Conservation (phyloP, 2,888 invertebrate genomes). For the Drosophila rubida region DNA sequence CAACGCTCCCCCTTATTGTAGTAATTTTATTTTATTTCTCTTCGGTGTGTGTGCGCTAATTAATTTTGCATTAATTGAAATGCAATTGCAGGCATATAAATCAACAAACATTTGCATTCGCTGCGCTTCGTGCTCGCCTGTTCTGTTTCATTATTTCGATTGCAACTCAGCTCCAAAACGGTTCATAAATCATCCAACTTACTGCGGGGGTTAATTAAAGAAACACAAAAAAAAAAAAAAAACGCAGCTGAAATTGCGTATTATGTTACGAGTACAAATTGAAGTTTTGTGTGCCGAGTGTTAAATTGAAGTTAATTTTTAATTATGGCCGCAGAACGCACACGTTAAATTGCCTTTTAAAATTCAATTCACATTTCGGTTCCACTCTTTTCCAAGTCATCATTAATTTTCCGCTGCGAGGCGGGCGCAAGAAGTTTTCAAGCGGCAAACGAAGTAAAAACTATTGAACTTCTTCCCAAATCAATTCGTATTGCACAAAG, state of each 20-base stretch:
- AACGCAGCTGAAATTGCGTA: constrained; percentile 44
- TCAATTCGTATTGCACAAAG: not conserved
- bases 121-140: constrained; percentile 5
- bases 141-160: constrained; percentile 22
- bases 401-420: constrained; percentile 50
- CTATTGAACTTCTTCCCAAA: not conserved
- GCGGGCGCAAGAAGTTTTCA: constrained; percentile 24
- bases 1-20: constrained; percentile 8
- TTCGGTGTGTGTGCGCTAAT: constrained; percentile 40
- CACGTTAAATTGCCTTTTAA: constrained; percentile 79
- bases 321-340: constrained; percentile 63
- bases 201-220: constrained; percentile 52
- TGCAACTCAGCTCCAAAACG: constrained; percentile 31
- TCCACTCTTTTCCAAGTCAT: constrained; percentile 48
- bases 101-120: constrained; percentile 45
- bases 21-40: not conserved
- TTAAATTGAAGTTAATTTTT: constrained; percentile 80
- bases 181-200: constrained; percentile 48
- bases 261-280: constrained; percentile 49
- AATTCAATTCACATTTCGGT: constrained; percentile 77
- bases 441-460: not conserved
- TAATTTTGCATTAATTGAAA: constrained; percentile 71
- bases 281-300: constrained; percentile 58
- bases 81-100: constrained; percentile 55
- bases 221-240: not conserved